These are phyloP conservation scores for Erebia palarica DNA, from an alignment of 2,888 invertebrate genomes.

Conservation along the genomic window DNA sequence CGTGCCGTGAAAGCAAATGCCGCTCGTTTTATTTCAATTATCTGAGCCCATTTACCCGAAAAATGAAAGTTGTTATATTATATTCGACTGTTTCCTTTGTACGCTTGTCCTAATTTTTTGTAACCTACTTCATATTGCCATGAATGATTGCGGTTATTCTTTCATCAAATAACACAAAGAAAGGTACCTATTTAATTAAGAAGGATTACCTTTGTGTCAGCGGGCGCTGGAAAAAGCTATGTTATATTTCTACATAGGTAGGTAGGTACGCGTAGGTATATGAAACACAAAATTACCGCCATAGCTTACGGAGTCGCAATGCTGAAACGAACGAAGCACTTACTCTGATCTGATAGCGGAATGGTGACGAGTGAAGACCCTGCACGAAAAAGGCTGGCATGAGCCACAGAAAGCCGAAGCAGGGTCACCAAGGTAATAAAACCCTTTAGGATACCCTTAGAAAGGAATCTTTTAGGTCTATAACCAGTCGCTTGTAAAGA, in stretches of 20 bases:
- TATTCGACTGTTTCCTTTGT: conserved; percentile 38
- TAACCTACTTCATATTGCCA: conserved; percentile 19
- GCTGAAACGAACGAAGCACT: too few species aligned
- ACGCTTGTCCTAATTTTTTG: conserved; percentile 29
- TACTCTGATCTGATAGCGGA: too few species aligned
- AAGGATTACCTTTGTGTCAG: conserved; percentile 7
- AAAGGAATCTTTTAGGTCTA: too few species aligned
- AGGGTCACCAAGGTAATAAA: too few species aligned
- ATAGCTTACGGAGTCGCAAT: too few species aligned
- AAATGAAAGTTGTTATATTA: conserved; percentile 48
- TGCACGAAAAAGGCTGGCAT: too few species aligned
- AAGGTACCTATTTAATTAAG: neutral
- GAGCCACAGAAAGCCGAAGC: too few species aligned
- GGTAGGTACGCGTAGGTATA: too few species aligned
- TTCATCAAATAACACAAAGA: conserved; percentile 11
- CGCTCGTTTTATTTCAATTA: conserved; percentile 65
- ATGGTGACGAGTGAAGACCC: too few species aligned
- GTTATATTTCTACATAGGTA: neutral
- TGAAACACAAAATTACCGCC: too few species aligned
- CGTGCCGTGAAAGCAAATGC: conserved; percentile 65
- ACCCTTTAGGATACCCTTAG: too few species aligned
- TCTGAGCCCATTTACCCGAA: conserved; percentile 50
- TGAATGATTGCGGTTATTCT: conserved; percentile 12
- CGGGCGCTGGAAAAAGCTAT: neutral
- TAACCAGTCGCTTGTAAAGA: too few species aligned